These are phyloP conservation scores for Noctua fimbriata DNA, from an alignment of 2,888 invertebrate species.

Conservation along the genomic window DNA sequence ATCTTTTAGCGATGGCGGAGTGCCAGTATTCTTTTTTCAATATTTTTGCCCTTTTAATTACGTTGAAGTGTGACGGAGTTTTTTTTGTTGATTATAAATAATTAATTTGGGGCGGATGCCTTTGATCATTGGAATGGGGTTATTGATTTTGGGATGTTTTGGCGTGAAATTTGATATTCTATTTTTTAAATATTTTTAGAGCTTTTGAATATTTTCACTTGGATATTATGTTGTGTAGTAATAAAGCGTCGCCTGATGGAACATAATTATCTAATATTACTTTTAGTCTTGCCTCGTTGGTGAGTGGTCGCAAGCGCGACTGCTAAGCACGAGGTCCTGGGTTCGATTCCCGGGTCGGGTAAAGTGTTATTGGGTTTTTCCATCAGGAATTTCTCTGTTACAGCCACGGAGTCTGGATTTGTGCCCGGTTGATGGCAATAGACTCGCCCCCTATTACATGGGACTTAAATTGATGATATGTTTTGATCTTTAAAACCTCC, in stretches of 20 bases:
- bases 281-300: neutral
- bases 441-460: too few relatives aligned
- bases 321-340: neutral
- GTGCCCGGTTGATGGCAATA: too few relatives aligned
- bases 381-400: neutral
- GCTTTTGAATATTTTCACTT: neutral
- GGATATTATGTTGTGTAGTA: neutral
- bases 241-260: neutral
- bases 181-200: neutral
- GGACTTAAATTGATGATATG: neutral
- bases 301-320: neutral
- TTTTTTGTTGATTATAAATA: slow-evolving; percentile 43
- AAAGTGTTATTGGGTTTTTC: neutral
- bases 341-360: neutral
- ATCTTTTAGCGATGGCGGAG: slow-evolving; percentile 43
- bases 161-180: neutral
- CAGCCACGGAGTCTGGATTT: too few relatives aligned
- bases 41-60: slow-evolving; percentile 54
- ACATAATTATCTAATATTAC: neutral
- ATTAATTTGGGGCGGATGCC: slow-evolving; percentile 33
- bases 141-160: slow-evolving; percentile 15
- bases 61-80: slow-evolving; percentile 29
- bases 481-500: too few relatives aligned
- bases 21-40: slow-evolving; percentile 55
- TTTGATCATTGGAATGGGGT: slow-evolving; percentile 9